Evolutionary conservation across 2,888 invertebrate species (phyloP), one percentile per base, ranked within the genome.

Genomic region (Tortrix viridana): DNA sequence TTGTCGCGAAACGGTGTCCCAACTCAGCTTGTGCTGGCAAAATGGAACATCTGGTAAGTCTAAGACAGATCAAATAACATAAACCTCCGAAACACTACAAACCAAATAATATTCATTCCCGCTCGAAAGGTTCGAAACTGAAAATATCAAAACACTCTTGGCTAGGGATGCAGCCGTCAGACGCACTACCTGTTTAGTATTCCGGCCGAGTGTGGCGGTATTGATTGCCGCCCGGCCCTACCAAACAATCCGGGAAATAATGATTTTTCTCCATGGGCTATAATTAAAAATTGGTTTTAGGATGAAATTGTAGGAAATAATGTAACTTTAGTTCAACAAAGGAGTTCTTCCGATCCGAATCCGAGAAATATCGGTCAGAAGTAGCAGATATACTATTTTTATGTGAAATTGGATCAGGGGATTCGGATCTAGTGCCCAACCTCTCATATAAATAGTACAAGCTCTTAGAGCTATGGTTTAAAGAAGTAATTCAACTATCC

Each of bases 191-290:
- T 84, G 83, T 74, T 94, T 94, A 93, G 93, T 93, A 94, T 94
- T 93, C 94, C 88, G 91, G 73, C 74, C 86, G 87, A 90, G 93
- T 92, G 84, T 91, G 90, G 92, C 91, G 93, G 94, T 94, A 94
- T 94, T 94, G 94, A 94, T 94, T 94, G 93, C 92, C 86, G 85
- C 78, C 73, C 74, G 77, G 69, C 74, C 75, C 77, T 73, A 72
- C 85, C 86, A 89, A 90, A 89, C 90, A 90, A 89, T 88, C 86
- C 84, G 60, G 74, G 70, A 75, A 79, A 77, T 85, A 83, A 86
- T 83, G 82, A 82, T 85, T 85, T 86, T 85, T 81, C 76, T 68
- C 65, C 63, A 52, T 20, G 57, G 63, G 37, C 48, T 16, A 54
- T 55, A 58, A 64, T 64, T 64, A 64, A 59, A 64, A 64, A 64